Evolutionary conservation across 2,888 invertebrate genomes (phyloP).

Genomic region (Tetropium fuscum): DNA sequence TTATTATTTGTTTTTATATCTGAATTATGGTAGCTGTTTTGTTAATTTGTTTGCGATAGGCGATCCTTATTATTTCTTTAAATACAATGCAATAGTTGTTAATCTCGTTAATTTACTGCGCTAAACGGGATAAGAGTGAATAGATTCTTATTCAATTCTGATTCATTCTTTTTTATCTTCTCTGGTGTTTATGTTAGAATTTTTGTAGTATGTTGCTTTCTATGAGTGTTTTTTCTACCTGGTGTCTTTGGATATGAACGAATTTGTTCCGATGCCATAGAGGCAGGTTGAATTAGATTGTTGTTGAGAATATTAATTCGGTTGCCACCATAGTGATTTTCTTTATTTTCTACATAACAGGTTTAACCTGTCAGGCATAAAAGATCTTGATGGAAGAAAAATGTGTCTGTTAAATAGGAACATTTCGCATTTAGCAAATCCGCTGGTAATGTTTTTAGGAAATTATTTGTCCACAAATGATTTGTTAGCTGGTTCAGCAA

Average conservation of each 20-base stretch:
- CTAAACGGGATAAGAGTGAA: no score
- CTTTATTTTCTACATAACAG: neutral
- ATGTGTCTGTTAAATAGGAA: slow-evolving; percentile 19
- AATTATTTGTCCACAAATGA: slow-evolving; percentile 4
- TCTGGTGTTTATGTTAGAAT: slow-evolving; percentile 24
- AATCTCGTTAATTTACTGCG: no score
- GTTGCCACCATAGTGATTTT: neutral
- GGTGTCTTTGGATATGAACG: slow-evolving; percentile 17
- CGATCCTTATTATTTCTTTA: no score
- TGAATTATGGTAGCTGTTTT: no score
- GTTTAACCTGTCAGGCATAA: neutral
- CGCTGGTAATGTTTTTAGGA: slow-evolving; percentile 12
- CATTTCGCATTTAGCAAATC: slow-evolving; percentile 18
- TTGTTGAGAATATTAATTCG: slow-evolving; percentile 14
- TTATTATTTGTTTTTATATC: no score
- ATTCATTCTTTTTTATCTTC: slow-evolving; percentile 7
- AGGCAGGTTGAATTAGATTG: slow-evolving; percentile 9
- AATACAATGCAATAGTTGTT: no score
- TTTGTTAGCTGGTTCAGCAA: slow-evolving; percentile 13
- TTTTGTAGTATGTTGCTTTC: slow-evolving; percentile 24
- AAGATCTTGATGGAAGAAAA: slow-evolving; percentile 16
- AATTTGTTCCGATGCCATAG: slow-evolving; percentile 11
- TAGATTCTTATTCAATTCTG: no score
- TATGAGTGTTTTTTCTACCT: neutral
- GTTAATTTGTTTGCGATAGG: no score